Evolutionary conservation across 2,113 vertebrate genomes (phyloP).

Genomic region (Antennarius striatus): DNA sequence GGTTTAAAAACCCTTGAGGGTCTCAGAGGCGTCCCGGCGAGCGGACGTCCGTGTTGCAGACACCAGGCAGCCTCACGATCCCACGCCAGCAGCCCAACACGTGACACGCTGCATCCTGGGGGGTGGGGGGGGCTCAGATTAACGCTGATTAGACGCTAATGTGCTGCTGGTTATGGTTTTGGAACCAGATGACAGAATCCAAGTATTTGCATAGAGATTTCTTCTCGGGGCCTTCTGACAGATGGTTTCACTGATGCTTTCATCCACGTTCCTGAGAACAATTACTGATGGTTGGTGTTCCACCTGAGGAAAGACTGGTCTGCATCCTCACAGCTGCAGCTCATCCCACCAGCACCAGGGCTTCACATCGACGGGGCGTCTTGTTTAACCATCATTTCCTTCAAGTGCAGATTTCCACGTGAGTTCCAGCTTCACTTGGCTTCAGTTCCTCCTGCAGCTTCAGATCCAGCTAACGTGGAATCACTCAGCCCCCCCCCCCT

Average conservation of each 20-base stretch:
- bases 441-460: conserved; percentile 13
- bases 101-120: conserved; percentile 4
- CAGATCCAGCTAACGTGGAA: conserved; percentile 27
- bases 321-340: conserved; percentile 38
- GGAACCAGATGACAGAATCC: conserved; percentile 34
- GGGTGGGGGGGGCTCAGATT: conserved; percentile 14
- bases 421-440: conserved; percentile 11
- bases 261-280: conserved; percentile 49
- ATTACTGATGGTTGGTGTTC: conserved; percentile 41
- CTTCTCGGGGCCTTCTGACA: conserved; percentile 16
- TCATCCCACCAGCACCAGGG: conserved; percentile 27
- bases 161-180: conserved; percentile 37
- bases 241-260: conserved; percentile 42
- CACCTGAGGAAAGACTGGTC: conserved; percentile 33
- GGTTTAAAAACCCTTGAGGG: conserved; percentile 5
- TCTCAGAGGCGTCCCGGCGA: conserved; percentile 1
- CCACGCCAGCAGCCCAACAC: conserved; percentile 3
- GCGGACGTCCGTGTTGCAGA: conserved; percentile 7
- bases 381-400: neutral
- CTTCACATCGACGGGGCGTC: conserved; percentile 15
- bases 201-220: conserved; percentile 22
- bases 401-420: conserved; percentile 1
- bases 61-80: conserved; percentile 21
- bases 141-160: conserved; percentile 29
- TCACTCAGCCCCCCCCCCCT: conserved; percentile 38